Evolutionary conservation across 2,888 invertebrate species (phyloP), one percentile per base, ranked within the genome.

Genomic region (Chironomus riparius): DNA sequence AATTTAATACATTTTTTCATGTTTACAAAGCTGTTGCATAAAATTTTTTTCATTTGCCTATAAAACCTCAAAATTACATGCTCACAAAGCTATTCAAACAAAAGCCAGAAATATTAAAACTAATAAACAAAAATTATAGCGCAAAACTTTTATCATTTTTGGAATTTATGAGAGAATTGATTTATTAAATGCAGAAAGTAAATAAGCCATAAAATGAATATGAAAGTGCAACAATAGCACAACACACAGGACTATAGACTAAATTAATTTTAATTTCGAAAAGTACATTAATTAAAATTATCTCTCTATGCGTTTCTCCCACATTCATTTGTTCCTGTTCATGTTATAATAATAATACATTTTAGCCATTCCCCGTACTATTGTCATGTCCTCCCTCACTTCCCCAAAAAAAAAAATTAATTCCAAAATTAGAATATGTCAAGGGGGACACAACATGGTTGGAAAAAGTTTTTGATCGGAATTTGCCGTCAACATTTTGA

Each of bases 201-300:
- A 56, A 56, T 56, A 18, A 15, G 18, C 18, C 18, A 18, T 56
- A 56, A 56, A 56, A 56, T 18, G n/a, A 56, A 56, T 15, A 56
- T 56, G 56, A 56, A 15, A 18, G n/a, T 21, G 21, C 15, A 62
- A 62, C 62, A 62, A 62, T 22, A 62, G 22, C 62, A 62, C 10
- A 38, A 12, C 15, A 62, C 15, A 50, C 50, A 50, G 50, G 15
- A 50, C 50, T n/a, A 50, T 50, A n/a, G 62, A n/a, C n/a, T 62
- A 62, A 62, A 62, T 62, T 62, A 62, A 62, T 62, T 62, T 62
- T 12, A 62, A 62, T 56, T 56, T 18, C 4, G 12, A 62, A 62
- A 62, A 21, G 62, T 22, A 62, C 62, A 62, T 62, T 62, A 62
- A 62, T 62, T 62, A 62, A 62, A 62, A 62, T 62, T 62, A 62